Evolutionary conservation across 35 echinoderm and acorn worm species (phyloP).

Genomic region (Heliocidaris tuberculata): DNA sequence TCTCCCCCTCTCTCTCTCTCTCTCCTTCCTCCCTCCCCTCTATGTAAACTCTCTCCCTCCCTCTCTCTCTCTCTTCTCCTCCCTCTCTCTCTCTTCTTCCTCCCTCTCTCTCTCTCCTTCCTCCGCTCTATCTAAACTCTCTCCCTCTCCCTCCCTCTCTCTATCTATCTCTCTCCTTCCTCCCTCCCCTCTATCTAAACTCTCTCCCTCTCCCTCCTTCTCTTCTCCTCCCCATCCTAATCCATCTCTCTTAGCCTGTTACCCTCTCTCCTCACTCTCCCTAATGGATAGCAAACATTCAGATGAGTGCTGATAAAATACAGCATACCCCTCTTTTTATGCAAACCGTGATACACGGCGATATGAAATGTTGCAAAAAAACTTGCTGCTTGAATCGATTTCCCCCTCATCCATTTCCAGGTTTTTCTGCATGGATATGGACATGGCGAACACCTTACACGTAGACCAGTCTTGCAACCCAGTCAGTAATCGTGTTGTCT

Average conservation of each 20-base stretch:
- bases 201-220: background rate
- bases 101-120: too few relatives aligned
- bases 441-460: too few relatives aligned
- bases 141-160: background rate
- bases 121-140: too few relatives aligned
- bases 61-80: too few relatives aligned
- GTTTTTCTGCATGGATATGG: background rate
- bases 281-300: slow-evolving; percentile 11
- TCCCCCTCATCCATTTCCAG: background rate
- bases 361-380: background rate
- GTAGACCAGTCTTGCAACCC: too few relatives aligned
- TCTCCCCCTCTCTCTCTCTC: too few relatives aligned
- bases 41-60: too few relatives aligned
- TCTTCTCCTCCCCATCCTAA: background rate
- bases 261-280: background rate
- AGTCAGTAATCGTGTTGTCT: too few relatives aligned
- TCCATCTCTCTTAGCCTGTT: background rate
- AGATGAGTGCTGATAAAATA: background rate
- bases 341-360: background rate
- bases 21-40: too few relatives aligned
- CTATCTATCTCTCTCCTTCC: too few relatives aligned
- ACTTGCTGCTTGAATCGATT: background rate
- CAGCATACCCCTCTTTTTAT: background rate
- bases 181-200: too few relatives aligned
- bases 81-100: too few relatives aligned